A percentile compares a stretch with the other conserved stretches of the same genome.
These are phyloP conservation scores for Thecocarcelia acutangulata DNA, from an alignment of 2,888 invertebrate genomes.

Conservation along the genomic window DNA sequence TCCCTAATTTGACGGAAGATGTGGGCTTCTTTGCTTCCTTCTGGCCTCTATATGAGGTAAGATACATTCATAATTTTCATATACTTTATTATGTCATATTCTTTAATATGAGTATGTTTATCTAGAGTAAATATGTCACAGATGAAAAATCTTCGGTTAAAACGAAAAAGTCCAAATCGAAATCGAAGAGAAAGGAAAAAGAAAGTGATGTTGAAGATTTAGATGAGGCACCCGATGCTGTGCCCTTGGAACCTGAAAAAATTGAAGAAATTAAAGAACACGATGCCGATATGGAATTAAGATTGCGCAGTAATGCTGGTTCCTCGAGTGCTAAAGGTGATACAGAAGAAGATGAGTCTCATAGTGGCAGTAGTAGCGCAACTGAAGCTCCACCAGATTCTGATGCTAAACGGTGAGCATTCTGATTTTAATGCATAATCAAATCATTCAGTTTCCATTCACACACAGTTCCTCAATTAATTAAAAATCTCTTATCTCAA, in stretches of 20 bases:
- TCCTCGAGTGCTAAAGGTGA: constrained; percentile 56
- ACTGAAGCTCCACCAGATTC: constrained; percentile 71
- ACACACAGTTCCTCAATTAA: constrained; percentile 29
- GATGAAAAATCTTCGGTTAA: constrained; percentile 79
- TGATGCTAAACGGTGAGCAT: constrained; percentile 79
- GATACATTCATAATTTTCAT: not conserved
- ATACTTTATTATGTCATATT: not conserved
- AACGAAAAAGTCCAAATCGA: constrained; percentile 85
- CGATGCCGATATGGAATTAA: constrained; percentile 78
- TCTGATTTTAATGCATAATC: constrained; percentile 27
- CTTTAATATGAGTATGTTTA: constrained; percentile 6
- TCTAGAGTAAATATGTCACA: constrained; percentile 89
- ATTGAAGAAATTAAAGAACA: constrained; percentile 80
- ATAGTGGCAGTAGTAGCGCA: constrained; percentile 72
- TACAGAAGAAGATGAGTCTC: constrained; percentile 70
- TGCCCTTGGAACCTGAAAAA: constrained; percentile 78
- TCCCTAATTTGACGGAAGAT: constrained; percentile 99
- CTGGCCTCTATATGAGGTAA: constrained; percentile 96
- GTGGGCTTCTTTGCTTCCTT: constrained; percentile 99
- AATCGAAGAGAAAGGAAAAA: constrained; percentile 82
- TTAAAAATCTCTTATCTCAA: not conserved
- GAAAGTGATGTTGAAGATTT: constrained; percentile 92
- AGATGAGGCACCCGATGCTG: constrained; percentile 82
- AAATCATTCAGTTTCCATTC: constrained; percentile 7
- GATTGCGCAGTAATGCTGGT: constrained; percentile 75